These are phyloP conservation scores for Bellardia pandia DNA, from an alignment of 2,888 invertebrate genomes.

Conservation along the genomic window DNA sequence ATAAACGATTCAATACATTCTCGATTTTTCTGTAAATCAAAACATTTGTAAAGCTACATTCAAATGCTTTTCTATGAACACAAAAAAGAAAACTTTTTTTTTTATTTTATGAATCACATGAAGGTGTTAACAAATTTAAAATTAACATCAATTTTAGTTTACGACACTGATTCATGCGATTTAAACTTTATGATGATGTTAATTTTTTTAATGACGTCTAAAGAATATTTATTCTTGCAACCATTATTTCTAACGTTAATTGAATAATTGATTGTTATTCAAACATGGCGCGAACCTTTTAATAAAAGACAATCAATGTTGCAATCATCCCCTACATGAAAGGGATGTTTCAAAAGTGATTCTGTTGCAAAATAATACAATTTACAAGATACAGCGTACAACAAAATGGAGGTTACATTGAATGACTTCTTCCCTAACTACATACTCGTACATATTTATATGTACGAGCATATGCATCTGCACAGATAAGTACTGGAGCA, in stretches of 20 bases:
- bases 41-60: too few species aligned
- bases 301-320: background rate
- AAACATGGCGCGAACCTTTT: background rate
- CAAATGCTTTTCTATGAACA: too few species aligned
- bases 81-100: too few species aligned
- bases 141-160: constrained; percentile 3
- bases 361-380: background rate
- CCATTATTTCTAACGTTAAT: background rate
- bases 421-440: background rate
- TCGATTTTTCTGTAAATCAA: too few species aligned
- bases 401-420: constrained; percentile 32
- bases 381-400: background rate
- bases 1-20: too few species aligned
- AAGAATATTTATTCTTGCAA: background rate
- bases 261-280: background rate
- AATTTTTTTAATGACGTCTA: constrained; percentile 62
- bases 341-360: constrained; percentile 30
- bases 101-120: background rate
- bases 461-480: too few species aligned
- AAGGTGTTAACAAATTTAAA: constrained; percentile 22
- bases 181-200: constrained; percentile 52
- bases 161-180: background rate
- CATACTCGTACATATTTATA: background rate
- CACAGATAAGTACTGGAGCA: too few species aligned
- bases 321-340: constrained; percentile 22